A percentile compares a stretch with the other conserved stretches of the same genome.
These are phyloP conservation scores for Tetrao urogallus DNA, from an alignment of 2,113 vertebrate species.

Conservation along the genomic window DNA sequence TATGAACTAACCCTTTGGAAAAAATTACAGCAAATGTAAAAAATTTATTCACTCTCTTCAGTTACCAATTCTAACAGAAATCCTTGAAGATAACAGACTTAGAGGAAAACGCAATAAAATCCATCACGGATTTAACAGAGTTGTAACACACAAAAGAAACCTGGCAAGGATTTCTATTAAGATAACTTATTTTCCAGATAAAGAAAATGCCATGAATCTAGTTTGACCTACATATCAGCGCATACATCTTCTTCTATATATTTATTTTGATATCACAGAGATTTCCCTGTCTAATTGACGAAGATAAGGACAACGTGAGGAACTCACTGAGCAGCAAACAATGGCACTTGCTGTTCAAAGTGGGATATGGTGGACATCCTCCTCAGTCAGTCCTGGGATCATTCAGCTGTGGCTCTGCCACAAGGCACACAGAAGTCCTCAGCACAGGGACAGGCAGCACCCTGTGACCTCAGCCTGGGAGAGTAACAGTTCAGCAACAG, in stretches of 20 bases:
- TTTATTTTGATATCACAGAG: neutral
- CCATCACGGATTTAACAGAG: neutral
- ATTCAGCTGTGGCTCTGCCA: neutral
- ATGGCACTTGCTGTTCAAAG: neutral
- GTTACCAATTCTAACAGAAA: constrained; percentile 26
- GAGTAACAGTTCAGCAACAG: neutral
- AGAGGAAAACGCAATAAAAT: neutral
- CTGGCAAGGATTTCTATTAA: constrained; percentile 11
- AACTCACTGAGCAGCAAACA: neutral
- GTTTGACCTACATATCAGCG: neutral
- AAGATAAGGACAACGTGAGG: neutral
- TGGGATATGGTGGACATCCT: neutral
- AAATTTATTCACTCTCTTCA: neutral
- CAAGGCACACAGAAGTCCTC: neutral
- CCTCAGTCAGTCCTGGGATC: neutral
- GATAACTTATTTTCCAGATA: constrained; percentile 33
- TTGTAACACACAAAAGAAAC: neutral
- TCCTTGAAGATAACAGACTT: constrained; percentile 29
- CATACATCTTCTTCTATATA: neutral
- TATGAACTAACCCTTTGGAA: constrained; percentile 29
- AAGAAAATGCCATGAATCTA: constrained; percentile 14
- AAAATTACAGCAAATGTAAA: constrained; percentile 34
- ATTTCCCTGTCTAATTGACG: neutral
- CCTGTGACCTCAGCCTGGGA: neutral
- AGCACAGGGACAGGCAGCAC: neutral